These are phyloP conservation scores for Drosophila micromelanica DNA, from an alignment of 1,140 invertebrate species.

Conservation along the genomic window DNA sequence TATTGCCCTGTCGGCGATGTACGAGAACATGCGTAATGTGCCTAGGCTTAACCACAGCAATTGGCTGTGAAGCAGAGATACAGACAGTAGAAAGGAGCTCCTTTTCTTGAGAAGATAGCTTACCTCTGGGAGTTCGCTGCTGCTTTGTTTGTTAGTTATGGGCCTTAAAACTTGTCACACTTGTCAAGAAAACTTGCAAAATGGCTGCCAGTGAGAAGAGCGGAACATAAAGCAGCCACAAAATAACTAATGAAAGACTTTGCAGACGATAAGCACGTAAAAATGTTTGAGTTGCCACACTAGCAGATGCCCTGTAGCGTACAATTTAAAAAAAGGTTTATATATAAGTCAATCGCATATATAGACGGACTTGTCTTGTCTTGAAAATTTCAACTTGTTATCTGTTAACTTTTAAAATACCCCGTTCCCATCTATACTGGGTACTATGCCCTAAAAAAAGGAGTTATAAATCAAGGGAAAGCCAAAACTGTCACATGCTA, in stretches of 20 bases:
- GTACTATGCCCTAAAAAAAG: conserved; percentile 6
- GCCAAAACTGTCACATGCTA: conserved; percentile 37
- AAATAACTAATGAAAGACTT: background rate
- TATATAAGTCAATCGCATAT: too few species aligned
- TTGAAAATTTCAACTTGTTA: too few species aligned
- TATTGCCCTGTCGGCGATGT: conserved; percentile 45
- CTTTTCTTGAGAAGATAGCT: conserved; percentile 8
- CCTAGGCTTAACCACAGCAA: conserved; percentile 62
- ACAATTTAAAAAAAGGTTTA: background rate
- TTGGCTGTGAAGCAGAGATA: conserved; percentile 27
- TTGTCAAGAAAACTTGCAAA: conserved; percentile 65
- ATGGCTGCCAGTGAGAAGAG: conserved; percentile 13
- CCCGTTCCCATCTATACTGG: too few species aligned
- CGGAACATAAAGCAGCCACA: background rate
- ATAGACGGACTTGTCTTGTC: too few species aligned
- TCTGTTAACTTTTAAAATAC: too few species aligned
- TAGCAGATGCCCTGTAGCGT: background rate
- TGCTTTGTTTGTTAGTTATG: conserved; percentile 62
- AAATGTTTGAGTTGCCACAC: background rate
- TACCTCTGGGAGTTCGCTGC: conserved; percentile 11
- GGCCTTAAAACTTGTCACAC: conserved; percentile 75
- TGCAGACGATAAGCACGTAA: background rate
- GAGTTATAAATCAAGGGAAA: conserved; percentile 20
- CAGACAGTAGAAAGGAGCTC: background rate
- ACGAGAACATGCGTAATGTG: conserved; percentile 67